phyloP scores from a whole-genome alignment of 2,113 vertebrate species.

The Pseudonaja textilis region DNA sequence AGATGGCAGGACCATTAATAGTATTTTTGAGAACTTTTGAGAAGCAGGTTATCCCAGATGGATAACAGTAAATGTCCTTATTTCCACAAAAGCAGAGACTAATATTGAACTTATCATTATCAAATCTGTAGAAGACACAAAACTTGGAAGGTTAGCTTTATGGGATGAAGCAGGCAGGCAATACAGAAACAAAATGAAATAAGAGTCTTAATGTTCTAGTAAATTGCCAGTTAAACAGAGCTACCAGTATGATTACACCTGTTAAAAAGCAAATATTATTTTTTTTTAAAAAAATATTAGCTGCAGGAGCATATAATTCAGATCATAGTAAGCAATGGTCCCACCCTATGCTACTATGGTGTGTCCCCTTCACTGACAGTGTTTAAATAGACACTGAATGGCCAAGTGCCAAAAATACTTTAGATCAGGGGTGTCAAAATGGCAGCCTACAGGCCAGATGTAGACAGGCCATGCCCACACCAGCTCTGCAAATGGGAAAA shows the following conservation, averaged over 20 bases:
- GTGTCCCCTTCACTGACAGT: neutral
- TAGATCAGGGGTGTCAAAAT: too few relatives aligned
- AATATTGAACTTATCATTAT: neutral
- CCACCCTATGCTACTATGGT: neutral
- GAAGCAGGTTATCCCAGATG: neutral
- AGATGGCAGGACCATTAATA: neutral
- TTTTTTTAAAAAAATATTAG: neutral
- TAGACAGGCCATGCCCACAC: too few relatives aligned
- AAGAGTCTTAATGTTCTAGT: neutral
- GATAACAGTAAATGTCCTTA: neutral
- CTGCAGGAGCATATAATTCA: neutral
- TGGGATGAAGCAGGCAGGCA: neutral
- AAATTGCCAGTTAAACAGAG: neutral
- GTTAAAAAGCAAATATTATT: neutral
- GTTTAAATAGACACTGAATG: neutral
- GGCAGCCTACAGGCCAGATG: too few relatives aligned
- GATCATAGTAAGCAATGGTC: neutral
- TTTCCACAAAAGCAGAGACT: neutral
- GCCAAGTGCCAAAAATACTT: neutral
- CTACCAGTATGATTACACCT: neutral
- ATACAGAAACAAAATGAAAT: neutral
- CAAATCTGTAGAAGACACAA: neutral
- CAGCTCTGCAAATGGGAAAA: too few relatives aligned
- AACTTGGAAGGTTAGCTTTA: neutral
- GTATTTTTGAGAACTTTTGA: neutral